A percentile compares a stretch with the other conserved stretches of the same genome.
These are phyloP conservation scores for Columba guinea DNA, from an alignment of 2,797 vertebrate species.

Conservation along the genomic window DNA sequence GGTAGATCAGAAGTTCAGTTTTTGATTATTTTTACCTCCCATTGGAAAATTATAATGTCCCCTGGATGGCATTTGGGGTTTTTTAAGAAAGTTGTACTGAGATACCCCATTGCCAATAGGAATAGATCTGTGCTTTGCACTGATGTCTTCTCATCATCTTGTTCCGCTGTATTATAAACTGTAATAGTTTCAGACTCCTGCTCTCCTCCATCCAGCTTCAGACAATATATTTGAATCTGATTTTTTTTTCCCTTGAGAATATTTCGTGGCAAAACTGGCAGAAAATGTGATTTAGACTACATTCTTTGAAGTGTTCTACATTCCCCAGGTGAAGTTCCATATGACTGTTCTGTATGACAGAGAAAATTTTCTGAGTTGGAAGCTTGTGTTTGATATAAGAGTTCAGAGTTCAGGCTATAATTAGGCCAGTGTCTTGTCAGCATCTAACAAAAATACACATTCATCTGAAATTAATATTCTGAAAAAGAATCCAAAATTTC, in stretches of 20 bases:
- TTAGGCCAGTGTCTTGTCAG: not conserved
- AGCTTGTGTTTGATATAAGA: not conserved
- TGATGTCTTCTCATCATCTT: conserved; percentile 1
- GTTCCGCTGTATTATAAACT: conserved; percentile 5
- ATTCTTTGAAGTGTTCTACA: not conserved
- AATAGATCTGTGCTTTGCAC: not conserved
- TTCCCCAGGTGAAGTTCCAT: not conserved
- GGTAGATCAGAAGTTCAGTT: not conserved
- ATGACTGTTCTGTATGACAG: not conserved
- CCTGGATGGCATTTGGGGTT: not conserved
- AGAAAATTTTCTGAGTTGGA: not conserved
- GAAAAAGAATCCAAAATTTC: not conserved
- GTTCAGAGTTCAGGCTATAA: not conserved
- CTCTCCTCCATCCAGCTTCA: not conserved
- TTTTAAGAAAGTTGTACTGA: not conserved
- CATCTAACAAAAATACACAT: not conserved
- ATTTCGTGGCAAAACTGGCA: not conserved
- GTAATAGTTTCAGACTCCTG: not conserved
- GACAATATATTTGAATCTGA: conserved; percentile 7
- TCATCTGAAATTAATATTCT: not conserved
- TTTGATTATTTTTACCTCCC: not conserved
- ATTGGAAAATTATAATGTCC: not conserved
- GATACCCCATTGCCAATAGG: not conserved
- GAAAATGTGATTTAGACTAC: not conserved
- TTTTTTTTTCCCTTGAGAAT: not conserved